These are phyloP conservation scores for Neolamprologus longior DNA, from an alignment of 2,113 vertebrate species.

Conservation along the genomic window DNA sequence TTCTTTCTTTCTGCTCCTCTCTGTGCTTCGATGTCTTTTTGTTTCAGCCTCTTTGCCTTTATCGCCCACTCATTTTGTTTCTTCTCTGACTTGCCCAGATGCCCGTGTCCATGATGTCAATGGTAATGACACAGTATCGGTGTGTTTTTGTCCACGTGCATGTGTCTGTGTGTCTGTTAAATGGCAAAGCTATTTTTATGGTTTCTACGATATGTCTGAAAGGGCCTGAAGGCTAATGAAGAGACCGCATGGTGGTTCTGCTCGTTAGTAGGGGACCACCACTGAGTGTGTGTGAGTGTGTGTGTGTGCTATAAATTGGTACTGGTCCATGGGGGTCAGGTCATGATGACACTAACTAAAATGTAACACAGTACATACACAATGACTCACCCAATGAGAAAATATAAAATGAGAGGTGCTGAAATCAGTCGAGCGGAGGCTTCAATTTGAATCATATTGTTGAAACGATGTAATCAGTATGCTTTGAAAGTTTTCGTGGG, in stretches of 20 bases:
- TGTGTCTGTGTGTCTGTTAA: slow-evolving; percentile 3
- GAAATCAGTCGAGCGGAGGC: neutral
- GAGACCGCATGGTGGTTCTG: neutral
- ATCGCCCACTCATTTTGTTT: neutral
- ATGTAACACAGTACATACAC: neutral
- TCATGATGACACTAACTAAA: neutral
- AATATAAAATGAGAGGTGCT: neutral
- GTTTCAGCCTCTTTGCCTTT: neutral
- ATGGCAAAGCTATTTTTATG: slow-evolving; percentile 33
- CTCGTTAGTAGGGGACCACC: slow-evolving; percentile 28
- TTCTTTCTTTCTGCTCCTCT: neutral
- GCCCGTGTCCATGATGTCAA: neutral
- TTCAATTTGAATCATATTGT: neutral
- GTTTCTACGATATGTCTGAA: slow-evolving; percentile 1
- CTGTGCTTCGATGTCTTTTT: neutral
- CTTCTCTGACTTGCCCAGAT: neutral
- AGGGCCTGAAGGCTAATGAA: slow-evolving; percentile 45
- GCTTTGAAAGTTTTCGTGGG: neutral
- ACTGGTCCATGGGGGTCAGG: neutral
- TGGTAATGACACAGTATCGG: neutral
- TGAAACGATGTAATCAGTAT: neutral
- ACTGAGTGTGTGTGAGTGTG: neutral
- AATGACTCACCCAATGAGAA: neutral
- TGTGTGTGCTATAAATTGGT: slow-evolving; percentile 2
- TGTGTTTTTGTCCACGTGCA: neutral